phyloP scores from a whole-genome alignment of 2,888 invertebrate species.

The Sphaeridia pumilis region DNA sequence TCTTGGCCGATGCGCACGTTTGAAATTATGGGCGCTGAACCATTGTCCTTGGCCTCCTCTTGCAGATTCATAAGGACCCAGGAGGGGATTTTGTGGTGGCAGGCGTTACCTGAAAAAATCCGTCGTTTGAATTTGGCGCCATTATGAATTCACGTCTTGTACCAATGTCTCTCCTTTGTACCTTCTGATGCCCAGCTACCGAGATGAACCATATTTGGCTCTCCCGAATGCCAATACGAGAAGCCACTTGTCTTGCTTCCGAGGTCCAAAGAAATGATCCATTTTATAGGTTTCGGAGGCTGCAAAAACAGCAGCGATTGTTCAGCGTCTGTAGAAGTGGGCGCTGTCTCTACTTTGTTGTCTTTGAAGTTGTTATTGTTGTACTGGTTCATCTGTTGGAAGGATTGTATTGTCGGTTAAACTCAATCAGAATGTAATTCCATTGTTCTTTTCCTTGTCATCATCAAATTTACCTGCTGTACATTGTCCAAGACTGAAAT shows the following conservation, averaged over 20 bases:
- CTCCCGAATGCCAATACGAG: constrained; percentile 29
- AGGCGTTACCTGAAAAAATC: constrained; percentile 6
- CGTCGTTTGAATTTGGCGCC: background rate
- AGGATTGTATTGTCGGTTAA: too few relatives aligned
- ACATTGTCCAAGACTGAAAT: constrained; percentile 33
- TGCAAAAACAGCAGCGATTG: too few relatives aligned
- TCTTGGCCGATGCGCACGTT: constrained; percentile 25
- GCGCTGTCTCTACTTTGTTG: too few relatives aligned
- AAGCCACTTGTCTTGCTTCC: constrained; percentile 31
- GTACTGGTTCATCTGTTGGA: too few relatives aligned
- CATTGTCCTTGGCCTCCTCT: constrained; percentile 23
- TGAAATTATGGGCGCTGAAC: constrained; percentile 9
- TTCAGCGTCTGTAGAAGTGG: too few relatives aligned
- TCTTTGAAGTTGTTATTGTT: too few relatives aligned
- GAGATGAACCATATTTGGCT: constrained; percentile 28
- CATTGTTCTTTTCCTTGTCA: too few relatives aligned
- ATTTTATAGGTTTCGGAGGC: constrained; percentile 14
- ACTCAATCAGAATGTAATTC: too few relatives aligned
- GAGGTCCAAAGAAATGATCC: constrained; percentile 31
- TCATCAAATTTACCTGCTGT: too few relatives aligned
- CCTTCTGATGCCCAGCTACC: constrained; percentile 20
- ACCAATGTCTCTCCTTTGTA: background rate
- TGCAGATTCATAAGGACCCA: constrained; percentile 31
- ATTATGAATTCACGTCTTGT: background rate
- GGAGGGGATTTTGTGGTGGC: constrained; percentile 32